Percentiles rank a stretch among this genome's conserved stretches.
Evolutionary conservation across 2,113 vertebrate genomes (phyloP).

Genomic region (Cynocephalus volans): DNA sequence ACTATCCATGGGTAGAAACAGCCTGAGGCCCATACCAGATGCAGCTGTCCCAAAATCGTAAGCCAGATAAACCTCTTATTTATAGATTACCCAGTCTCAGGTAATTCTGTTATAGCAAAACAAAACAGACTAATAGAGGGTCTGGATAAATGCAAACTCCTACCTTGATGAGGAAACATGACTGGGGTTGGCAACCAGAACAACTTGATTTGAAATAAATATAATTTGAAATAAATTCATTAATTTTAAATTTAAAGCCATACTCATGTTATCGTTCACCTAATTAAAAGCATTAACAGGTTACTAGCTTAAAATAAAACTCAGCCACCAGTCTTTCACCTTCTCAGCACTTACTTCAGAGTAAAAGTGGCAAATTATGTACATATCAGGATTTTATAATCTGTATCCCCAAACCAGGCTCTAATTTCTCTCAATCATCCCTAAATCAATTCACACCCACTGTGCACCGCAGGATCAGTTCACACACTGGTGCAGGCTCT

Average conservation of each 20-base stretch:
- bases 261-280: neutral
- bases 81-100: too few species aligned
- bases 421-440: neutral
- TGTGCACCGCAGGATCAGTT: fast-evolving
- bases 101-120: too few species aligned
- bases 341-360: neutral
- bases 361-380: neutral
- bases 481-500: fast-evolving
- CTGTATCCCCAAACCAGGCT: too few species aligned
- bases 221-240: neutral
- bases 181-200: neutral
- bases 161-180: neutral
- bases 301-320: neutral
- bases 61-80: too few species aligned
- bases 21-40: too few species aligned
- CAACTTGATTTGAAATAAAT: neutral
- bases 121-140: neutral
- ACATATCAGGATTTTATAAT: neutral
- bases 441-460: neutral
- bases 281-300: neutral
- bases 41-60: too few species aligned
- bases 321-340: too few species aligned
- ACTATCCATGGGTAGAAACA: too few species aligned
- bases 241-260: neutral
- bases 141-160: neutral